Evolutionary conservation across 2,113 vertebrate genomes (phyloP), one percentile per base, ranked within the genome.

Genomic region (Pelecanus crispus): DNA sequence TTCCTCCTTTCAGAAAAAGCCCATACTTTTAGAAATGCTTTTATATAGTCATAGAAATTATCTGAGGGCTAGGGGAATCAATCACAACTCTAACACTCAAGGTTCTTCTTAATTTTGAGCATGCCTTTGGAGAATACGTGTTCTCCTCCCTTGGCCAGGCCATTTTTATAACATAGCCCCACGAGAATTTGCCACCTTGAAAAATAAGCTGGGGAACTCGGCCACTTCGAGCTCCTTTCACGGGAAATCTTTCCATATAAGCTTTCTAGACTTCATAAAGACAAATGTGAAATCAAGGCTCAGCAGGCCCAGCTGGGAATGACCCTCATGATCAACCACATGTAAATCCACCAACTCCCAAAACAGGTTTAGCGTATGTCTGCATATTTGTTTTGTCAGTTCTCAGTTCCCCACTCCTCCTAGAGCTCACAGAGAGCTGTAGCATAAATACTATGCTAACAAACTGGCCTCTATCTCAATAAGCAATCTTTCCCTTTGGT

Each of bases 61-160:
- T 24, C 38, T 63, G 68, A 78, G 29, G 24, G 29, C 36, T 50
- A 28, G 4, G 40, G 36, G 63, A 68, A 66, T 65, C 0, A 0
- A 40, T 81, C 36, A 29, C 16, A 73, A 7, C 17, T 32, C 56
- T 22, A 47, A 58, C 8, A 13, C 18, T 62, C 25, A 49, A 56
- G 18, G 28, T 24, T 78, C 31, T 49, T 74, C 38, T 40, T 24
- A 28, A 49, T 67, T 81, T 4, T 90, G 38, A 53, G 47, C 13
- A 2, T 40, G 17, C 16, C 29, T 65, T 18, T 70, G 77, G 45
- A 90, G 34, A 45, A 10, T 8, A 13, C 20, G 25, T 38, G 25
- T 28, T 66, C 53, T 52, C 11, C 31, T 70, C n/a, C 19, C 49
- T 86, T 50, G 53, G 21, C n/a, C 59, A 53, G 62, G 42, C 7